phyloP scores from a whole-genome alignment of 2,797 vertebrate genomes.

The Phataginus tetradactyla region DNA sequence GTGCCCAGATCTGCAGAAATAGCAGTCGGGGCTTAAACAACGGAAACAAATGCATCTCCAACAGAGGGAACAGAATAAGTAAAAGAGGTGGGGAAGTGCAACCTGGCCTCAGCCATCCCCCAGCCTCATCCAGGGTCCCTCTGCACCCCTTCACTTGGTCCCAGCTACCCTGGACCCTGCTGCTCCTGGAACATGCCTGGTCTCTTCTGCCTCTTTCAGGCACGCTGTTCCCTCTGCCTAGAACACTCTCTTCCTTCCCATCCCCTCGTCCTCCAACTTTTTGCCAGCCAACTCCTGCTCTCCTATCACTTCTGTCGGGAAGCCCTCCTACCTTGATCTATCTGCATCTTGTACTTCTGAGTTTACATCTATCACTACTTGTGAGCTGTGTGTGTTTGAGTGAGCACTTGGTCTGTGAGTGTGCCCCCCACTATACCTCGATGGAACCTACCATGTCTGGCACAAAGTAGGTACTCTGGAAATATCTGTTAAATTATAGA shows the following conservation, averaged over 20 bases:
- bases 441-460: background rate
- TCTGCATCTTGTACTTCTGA: background rate
- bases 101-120: background rate
- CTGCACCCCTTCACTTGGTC: background rate
- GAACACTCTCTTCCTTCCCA: background rate
- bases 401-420: background rate
- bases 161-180: rapidly evolving
- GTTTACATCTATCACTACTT: background rate
- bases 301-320: background rate
- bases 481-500: background rate
- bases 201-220: background rate
- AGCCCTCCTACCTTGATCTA: background rate
- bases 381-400: background rate
- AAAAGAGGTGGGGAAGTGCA: background rate
- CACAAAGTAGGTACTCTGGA: background rate
- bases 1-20: background rate
- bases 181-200: background rate
- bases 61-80: background rate
- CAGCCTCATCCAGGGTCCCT: background rate
- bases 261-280: background rate
- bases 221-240: background rate
- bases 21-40: background rate
- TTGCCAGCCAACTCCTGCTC: background rate
- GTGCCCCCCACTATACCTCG: background rate
- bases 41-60: background rate